A percentile compares a stretch with the other conserved stretches of the same genome.
Conservation (phyloP, 2,888 invertebrate species). For the Aethes cnicana region DNA sequence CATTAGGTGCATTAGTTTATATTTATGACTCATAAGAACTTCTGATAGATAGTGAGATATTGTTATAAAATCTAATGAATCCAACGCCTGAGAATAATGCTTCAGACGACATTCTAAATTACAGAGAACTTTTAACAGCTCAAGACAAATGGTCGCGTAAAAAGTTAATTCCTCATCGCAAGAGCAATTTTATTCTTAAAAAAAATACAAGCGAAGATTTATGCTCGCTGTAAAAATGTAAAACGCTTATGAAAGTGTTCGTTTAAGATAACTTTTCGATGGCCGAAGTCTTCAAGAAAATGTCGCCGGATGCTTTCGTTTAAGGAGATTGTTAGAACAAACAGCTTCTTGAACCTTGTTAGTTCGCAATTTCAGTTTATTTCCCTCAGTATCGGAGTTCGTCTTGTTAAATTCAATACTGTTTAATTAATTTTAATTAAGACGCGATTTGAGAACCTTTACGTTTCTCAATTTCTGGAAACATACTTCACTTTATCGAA, state of each 20-base stretch:
- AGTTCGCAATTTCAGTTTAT: slow-evolving; percentile 11
- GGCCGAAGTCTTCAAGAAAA: slow-evolving; percentile 32
- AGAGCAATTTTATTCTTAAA: slow-evolving; percentile 40
- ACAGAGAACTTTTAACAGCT: slow-evolving; percentile 50
- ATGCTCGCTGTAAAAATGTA: slow-evolving; percentile 32
- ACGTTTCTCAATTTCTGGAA: no score
- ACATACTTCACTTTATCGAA: no score
- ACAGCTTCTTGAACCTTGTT: slow-evolving; percentile 9
- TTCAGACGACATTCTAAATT: slow-evolving; percentile 47
- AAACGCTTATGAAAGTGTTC: slow-evolving; percentile 34
- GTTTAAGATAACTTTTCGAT: slow-evolving; percentile 36
- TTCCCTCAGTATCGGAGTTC: slow-evolving; percentile 1
- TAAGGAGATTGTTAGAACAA: slow-evolving; percentile 12
- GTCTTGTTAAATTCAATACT: slow-evolving; percentile 14
- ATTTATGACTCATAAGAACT: neutral
- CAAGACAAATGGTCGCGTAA: slow-evolving; percentile 48
- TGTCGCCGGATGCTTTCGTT: slow-evolving; percentile 30
- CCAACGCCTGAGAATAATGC: slow-evolving; percentile 42
- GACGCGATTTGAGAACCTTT: neutral
- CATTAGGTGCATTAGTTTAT: neutral
- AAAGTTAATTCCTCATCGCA: slow-evolving; percentile 53
- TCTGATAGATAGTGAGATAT: slow-evolving; percentile 14
- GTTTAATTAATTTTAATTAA: slow-evolving; percentile 9
- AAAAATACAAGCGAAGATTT: slow-evolving; percentile 39
- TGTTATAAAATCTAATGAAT: slow-evolving; percentile 40